phyloP scores from a whole-genome alignment of 2,797 vertebrate species.

The Paratrypauchen microcephalus region DNA sequence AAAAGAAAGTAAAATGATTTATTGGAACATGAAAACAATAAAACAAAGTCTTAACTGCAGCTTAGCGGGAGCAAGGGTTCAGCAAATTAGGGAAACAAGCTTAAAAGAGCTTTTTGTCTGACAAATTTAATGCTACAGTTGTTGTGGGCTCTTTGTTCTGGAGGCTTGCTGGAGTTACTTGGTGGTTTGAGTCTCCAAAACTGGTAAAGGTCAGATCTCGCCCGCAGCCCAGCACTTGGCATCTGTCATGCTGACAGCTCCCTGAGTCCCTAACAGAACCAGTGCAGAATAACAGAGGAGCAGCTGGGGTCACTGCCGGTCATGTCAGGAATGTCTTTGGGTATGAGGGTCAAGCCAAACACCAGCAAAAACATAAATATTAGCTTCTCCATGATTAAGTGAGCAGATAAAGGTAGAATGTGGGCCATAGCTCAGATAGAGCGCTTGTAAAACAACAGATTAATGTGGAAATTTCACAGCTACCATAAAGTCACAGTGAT shows the following conservation, averaged over 20 bases:
- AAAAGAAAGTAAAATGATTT: constrained; percentile 99
- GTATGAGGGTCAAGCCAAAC: constrained; percentile 86
- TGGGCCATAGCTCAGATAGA: constrained; percentile 70
- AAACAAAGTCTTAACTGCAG: constrained; percentile 83
- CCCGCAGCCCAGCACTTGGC: constrained; percentile 84
- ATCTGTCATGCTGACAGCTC: constrained; percentile 91
- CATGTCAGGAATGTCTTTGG: constrained; percentile 87
- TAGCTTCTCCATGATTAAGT: constrained; percentile 61
- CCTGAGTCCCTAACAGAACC: constrained; percentile 80
- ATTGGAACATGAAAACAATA: constrained; percentile 91
- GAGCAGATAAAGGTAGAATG: constrained; percentile 46
- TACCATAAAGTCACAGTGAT: constrained; percentile 41
- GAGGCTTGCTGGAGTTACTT: constrained; percentile 58
- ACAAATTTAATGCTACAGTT: constrained; percentile 37
- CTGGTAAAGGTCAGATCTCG: constrained; percentile 85
- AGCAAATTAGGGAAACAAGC: constrained; percentile 92
- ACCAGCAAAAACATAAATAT: constrained; percentile 82
- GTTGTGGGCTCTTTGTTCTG: constrained; percentile 63
- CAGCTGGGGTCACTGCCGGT: constrained; percentile 84
- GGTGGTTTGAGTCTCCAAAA: constrained; percentile 74
- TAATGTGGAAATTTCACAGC: constrained; percentile 63
- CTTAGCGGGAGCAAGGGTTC: constrained; percentile 98
- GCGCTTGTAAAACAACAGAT: constrained; percentile 70
- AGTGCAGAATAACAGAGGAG: constrained; percentile 83
- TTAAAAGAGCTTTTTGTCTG: constrained; percentile 81